phyloP scores from a whole-genome alignment of 1,140 invertebrate species.

The Drosophila varians region DNA sequence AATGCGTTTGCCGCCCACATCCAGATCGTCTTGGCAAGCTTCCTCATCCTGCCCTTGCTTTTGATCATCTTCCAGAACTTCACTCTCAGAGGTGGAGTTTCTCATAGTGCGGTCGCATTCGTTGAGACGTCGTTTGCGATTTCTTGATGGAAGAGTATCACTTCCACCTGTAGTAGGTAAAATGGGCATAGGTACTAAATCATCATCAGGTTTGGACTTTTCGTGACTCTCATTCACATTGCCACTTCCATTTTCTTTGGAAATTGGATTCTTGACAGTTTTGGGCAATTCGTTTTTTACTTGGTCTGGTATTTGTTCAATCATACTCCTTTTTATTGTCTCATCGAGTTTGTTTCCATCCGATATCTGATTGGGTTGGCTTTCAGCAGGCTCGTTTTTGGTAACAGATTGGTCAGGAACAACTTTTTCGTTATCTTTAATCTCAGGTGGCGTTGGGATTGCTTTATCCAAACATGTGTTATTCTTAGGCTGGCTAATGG shows the following conservation, averaged over 20 bases:
- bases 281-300: slow-evolving; percentile 26
- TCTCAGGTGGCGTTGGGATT: background rate
- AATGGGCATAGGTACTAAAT: background rate
- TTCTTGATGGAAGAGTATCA: slow-evolving; percentile 4
- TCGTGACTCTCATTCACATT: background rate
- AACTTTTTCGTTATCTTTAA: background rate
- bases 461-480: background rate
- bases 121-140: slow-evolving; percentile 60
- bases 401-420: background rate
- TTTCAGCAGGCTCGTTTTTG: background rate
- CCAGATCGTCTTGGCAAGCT: slow-evolving; percentile 81
- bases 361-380: background rate
- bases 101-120: slow-evolving; percentile 46
- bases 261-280: slow-evolving; percentile 11
- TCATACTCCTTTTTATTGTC: background rate
- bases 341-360: background rate
- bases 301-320: slow-evolving; percentile 1
- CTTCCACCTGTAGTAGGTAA: background rate
- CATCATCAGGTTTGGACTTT: background rate
- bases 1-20: slow-evolving; percentile 84
- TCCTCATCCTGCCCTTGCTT: slow-evolving; percentile 79
- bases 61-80: slow-evolving; percentile 62
- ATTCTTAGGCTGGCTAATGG: background rate
- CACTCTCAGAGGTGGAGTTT: slow-evolving; percentile 73
- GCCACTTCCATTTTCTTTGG: background rate